Percentiles rank a stretch among this genome's conserved stretches.
Evolutionary conservation across 2,113 vertebrate species (phyloP).

Genomic region (Trachemys scripta): DNA sequence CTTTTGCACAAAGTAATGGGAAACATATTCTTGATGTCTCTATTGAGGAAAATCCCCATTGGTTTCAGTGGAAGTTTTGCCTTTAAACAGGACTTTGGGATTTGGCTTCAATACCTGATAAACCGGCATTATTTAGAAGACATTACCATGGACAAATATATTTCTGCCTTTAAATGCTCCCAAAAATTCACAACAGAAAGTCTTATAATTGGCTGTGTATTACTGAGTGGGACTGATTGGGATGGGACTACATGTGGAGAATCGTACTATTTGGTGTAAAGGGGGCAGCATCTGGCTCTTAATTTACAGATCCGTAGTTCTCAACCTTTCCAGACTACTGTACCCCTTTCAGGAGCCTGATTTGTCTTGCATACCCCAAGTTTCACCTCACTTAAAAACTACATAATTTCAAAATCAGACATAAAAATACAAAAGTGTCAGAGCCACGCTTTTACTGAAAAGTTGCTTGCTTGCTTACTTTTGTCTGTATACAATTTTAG

Average conservation of each 20-base stretch:
- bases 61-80: background rate
- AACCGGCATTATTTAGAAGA: background rate
- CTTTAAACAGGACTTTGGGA: background rate
- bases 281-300: background rate
- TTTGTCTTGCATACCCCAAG: no score
- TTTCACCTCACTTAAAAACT: no score
- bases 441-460: no score
- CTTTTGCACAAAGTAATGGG: background rate
- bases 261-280: background rate
- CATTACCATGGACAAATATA: background rate
- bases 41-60: background rate
- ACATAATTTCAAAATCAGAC: no score
- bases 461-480: no score
- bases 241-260: background rate
- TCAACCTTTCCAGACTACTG: no score
- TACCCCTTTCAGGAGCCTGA: no score
- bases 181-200: background rate
- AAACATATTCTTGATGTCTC: background rate
- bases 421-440: no score
- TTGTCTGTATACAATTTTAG: no score
- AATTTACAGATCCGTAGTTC: background rate
- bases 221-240: background rate
- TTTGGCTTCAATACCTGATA: background rate
- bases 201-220: rapidly evolving
- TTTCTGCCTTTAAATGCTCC: background rate